phyloP scores from a whole-genome alignment of 2,888 invertebrate species.

The Cheilosia impressa region DNA sequence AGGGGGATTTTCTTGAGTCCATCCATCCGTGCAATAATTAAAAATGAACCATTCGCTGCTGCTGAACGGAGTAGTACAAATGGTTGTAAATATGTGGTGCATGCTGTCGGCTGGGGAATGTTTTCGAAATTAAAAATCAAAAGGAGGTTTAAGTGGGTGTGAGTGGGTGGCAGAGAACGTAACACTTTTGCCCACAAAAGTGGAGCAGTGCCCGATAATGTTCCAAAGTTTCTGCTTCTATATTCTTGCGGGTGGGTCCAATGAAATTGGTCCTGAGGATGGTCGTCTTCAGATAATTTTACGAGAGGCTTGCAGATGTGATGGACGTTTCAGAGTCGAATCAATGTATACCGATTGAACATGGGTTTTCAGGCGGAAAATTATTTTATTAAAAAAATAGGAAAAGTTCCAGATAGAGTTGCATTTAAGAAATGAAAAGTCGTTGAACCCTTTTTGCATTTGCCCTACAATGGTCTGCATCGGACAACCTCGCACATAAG shows the following conservation, averaged over 20 bases:
- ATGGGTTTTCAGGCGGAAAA: too few relatives aligned
- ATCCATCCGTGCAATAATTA: slow-evolving; percentile 25
- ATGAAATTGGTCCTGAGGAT: neutral
- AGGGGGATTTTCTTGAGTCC: slow-evolving; percentile 35
- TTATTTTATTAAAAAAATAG: too few relatives aligned
- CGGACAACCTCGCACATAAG: too few relatives aligned
- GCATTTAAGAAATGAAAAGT: too few relatives aligned
- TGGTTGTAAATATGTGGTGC: neutral
- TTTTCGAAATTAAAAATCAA: neutral
- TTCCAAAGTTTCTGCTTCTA: neutral
- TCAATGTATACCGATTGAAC: neutral
- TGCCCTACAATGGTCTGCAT: too few relatives aligned
- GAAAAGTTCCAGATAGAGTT: too few relatives aligned
- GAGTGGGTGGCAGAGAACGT: neutral
- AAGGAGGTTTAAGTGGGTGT: neutral
- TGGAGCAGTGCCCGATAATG: slow-evolving; percentile 5
- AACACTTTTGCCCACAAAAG: slow-evolving; percentile 25
- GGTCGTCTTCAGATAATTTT: neutral
- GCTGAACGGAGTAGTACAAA: neutral
- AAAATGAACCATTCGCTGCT: slow-evolving; percentile 11
- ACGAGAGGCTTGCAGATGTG: neutral
- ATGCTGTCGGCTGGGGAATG: neutral
- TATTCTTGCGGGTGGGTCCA: neutral
- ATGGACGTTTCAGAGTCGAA: slow-evolving; percentile 3
- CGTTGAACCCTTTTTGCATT: too few relatives aligned